Base-by-base conservation (phyloP, 2,797 vertebrate species). In the Fundulus diaphanus region DNA sequence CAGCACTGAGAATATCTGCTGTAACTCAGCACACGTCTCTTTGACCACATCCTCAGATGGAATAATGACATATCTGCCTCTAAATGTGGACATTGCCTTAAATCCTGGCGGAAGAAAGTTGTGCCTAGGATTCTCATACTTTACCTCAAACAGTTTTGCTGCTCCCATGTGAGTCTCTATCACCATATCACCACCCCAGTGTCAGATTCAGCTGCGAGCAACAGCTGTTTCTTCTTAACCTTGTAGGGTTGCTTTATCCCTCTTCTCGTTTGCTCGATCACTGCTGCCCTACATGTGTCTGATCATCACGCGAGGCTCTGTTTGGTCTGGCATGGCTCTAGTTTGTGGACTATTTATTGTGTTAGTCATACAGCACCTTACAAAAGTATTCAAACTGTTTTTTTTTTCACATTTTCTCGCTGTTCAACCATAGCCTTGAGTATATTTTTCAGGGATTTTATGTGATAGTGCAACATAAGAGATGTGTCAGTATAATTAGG, bases 151-250 rank as follows among this genome's bases (percentile, higher is more conserved):
- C 27, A 9, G 57, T 42, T 82, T 73, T 40, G 69, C 67, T 42
- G 72, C 72, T 72, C 82, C 78, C 74, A 74, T 33, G 87, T 80
- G 76, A 73, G 72, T 90, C 76, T 74, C 76, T 88, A 85, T 74
- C 83, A 86, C 73, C 63, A 86, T 80, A 87, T 88, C 86, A 79
- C 68, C 66, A n/a, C 35, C 65, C n/a, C 75, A 3, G 51, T 27
- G 83, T 85, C 84, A 86, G 73, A 82, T 71, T 81, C 20, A 16
- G 54, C 46, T 1, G 66, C 29, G 46, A 74, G 87, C 76, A 82
- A 77, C 92, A 93, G 92, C 90, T 93, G 91, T 82, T 90, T 90
- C 86, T 72, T 48, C 74, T 88, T 87, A 90, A 73, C 72, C 76
- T 37, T 31, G 49, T 82, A 84, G 79, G 59, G 1, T 37, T 27